Conservation (phyloP, 2,797 vertebrate species). For the Chelon labrosus region DNA sequence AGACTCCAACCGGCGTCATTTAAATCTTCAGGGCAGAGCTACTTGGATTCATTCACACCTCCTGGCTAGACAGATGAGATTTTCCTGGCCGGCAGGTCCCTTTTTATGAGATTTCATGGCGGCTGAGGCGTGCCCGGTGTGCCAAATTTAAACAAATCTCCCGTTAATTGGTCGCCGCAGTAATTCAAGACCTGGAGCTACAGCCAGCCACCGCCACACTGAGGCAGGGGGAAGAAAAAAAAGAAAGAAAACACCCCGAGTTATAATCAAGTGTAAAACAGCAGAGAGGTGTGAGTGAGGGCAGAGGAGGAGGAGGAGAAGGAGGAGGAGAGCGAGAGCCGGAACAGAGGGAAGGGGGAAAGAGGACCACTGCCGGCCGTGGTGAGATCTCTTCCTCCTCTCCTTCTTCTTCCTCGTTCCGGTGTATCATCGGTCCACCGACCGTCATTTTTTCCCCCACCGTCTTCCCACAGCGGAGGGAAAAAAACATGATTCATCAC, state of each 20-base stretch:
- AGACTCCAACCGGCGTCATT: constrained; percentile 25
- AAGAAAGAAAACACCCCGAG: constrained; percentile 43
- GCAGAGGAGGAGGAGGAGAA: constrained; percentile 17
- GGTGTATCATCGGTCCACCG: constrained; percentile 87
- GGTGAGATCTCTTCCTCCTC: constrained; percentile 66
- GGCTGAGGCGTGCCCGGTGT: constrained; percentile 83
- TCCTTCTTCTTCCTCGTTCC: constrained; percentile 75
- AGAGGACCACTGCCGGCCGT: constrained; percentile 45
- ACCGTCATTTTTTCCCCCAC: constrained; percentile 87
- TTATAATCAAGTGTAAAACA: constrained; percentile 85
- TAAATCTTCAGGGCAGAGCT: constrained; percentile 15
- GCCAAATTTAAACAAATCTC: constrained; percentile 94
- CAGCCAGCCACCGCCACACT: constrained; percentile 67
- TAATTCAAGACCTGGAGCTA: constrained; percentile 91
- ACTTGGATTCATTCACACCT: constrained; percentile 42
- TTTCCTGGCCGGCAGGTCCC: constrained; percentile 42
- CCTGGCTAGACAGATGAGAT: constrained; percentile 34
- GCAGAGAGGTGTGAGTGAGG: constrained; percentile 18
- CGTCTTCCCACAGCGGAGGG: constrained; percentile 46
- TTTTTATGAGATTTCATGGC: constrained; percentile 81
- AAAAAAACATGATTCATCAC: constrained; percentile 92
- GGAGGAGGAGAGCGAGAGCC: constrained; percentile 23
- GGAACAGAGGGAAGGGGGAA: constrained; percentile 41
- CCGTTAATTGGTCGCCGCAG: constrained; percentile 94
- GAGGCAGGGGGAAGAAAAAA: constrained; percentile 6